phyloP scores from a whole-genome alignment of 2,888 invertebrate species.

The Litoditis marina region DNA sequence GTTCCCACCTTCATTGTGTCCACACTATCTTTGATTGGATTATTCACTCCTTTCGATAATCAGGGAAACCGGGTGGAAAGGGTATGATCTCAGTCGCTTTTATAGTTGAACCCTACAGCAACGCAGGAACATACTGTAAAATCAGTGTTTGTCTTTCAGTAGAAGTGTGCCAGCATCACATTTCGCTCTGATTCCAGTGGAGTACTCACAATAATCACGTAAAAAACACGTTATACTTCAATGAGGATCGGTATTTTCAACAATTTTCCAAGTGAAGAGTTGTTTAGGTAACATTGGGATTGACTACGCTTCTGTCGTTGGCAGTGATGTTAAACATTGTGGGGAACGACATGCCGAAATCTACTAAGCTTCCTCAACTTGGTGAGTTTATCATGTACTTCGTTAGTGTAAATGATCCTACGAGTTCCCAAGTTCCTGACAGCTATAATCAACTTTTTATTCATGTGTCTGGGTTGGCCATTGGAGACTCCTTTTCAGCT shows the following conservation, averaged over 20 bases:
- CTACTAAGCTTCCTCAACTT: constrained; percentile 11
- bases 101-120: too few species aligned
- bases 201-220: neutral
- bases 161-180: too few species aligned
- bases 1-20: constrained; percentile 20
- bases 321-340: constrained; percentile 19
- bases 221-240: neutral
- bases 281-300: constrained; percentile 13
- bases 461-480: too few species aligned
- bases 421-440: too few species aligned
- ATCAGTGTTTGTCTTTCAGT: too few species aligned
- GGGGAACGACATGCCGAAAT: constrained; percentile 19
- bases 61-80: constrained; percentile 15
- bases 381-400: neutral
- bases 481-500: too few species aligned
- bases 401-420: too few species aligned
- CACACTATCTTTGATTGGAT: constrained; percentile 7
- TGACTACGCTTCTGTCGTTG: constrained; percentile 17
- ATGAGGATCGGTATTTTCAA: neutral
- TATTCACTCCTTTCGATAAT: constrained; percentile 19
- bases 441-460: too few species aligned
- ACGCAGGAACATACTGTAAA: too few species aligned
- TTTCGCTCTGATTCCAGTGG: too few species aligned
- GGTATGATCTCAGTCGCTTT: too few species aligned
- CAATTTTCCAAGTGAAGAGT: too few species aligned